Evolutionary conservation across 2,888 invertebrate genomes (phyloP).

Genomic region (Drosophila meridiana): DNA sequence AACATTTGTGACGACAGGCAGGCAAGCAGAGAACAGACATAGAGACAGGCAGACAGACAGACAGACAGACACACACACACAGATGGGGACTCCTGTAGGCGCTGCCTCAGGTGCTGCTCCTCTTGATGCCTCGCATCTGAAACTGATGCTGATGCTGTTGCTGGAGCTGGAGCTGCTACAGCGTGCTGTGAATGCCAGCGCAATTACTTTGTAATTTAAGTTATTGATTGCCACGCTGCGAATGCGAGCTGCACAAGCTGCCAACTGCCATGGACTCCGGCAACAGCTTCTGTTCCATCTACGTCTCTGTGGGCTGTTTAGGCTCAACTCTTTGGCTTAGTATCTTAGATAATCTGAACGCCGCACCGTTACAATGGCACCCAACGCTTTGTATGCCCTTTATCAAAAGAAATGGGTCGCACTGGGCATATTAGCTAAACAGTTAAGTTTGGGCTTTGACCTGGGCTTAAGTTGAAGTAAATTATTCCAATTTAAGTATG

Average conservation of each 20-base stretch:
- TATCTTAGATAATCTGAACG: slow-evolving; percentile 67
- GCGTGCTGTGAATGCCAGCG: slow-evolving; percentile 82
- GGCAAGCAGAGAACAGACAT: slow-evolving; percentile 63
- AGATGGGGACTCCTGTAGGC: slow-evolving; percentile 45
- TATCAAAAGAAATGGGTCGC: slow-evolving; percentile 38
- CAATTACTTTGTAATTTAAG: slow-evolving; percentile 85
- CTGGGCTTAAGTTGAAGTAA: not conserved
- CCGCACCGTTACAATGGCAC: slow-evolving; percentile 73
- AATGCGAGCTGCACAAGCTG: slow-evolving; percentile 58
- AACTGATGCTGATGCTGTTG: slow-evolving; percentile 49
- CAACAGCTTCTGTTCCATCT: slow-evolving; percentile 13
- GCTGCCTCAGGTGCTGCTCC: slow-evolving; percentile 45
- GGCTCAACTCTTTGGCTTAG: slow-evolving; percentile 42
- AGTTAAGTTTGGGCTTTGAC: no score
- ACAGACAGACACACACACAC: slow-evolving; percentile 30
- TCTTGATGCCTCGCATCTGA: slow-evolving; percentile 40
- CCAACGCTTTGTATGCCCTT: slow-evolving; percentile 63
- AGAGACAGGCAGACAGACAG: slow-evolving; percentile 27
- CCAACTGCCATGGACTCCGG: slow-evolving; percentile 35
- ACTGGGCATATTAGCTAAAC: slow-evolving; percentile 33
- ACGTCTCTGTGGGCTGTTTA: slow-evolving; percentile 45
- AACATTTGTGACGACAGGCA: slow-evolving; percentile 80
- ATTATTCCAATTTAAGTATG: no score
- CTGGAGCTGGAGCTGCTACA: slow-evolving; percentile 60
- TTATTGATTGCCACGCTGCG: slow-evolving; percentile 84